Evolutionary conservation across 2,113 vertebrate genomes (phyloP), one percentile per base, ranked within the genome.

Genomic region (Dromas ardeola): DNA sequence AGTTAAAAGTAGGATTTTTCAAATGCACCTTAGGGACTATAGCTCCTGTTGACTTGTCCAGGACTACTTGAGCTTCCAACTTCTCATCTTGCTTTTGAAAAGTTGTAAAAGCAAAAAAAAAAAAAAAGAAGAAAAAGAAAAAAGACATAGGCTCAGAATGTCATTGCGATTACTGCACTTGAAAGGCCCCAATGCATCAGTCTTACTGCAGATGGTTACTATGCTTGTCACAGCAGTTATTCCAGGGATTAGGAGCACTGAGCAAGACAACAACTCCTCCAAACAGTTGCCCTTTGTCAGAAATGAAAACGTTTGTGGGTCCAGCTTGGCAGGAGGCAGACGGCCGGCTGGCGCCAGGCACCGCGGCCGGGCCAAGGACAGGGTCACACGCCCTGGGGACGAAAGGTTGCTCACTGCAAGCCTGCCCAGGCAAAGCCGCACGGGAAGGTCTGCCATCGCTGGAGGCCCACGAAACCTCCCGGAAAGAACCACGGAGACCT

Each of bases 251-350:
- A 86, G 91, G 87, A 91, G 80, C 93, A 86, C 84, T 26, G 42
- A 78, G 81, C 67, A 91, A 27, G 93, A 95, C 94, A 97, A 94
- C 91, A 95, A 67, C 71, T 82, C 66, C 89, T 92, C 30, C 40
- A 16, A 84, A 95, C 96, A 97, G 91, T 85, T 87, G 86, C 53
- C 62, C 89, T 96, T 97, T 97, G 96, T 95, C 73, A 82, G 87
- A 65, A 82, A 76, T 21, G 59, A 72, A 84, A 40, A 34, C 2
- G 23, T 50, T 43, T 25, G 47, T 15, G 61, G 77, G 84, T 50
- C 81, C 86, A 62, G 91, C 93, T 66, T 94, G 93, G 95, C 95
- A 79, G 92, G 63, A 88, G 88, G 65, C 38, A 8, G 81, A 70
- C 56, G 29, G 90, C 34, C 2, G 42, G 20, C 86, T 81, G 92